Conservation (phyloP, 1,140 invertebrate genomes). For the Neodiprion pinetum region DNA sequence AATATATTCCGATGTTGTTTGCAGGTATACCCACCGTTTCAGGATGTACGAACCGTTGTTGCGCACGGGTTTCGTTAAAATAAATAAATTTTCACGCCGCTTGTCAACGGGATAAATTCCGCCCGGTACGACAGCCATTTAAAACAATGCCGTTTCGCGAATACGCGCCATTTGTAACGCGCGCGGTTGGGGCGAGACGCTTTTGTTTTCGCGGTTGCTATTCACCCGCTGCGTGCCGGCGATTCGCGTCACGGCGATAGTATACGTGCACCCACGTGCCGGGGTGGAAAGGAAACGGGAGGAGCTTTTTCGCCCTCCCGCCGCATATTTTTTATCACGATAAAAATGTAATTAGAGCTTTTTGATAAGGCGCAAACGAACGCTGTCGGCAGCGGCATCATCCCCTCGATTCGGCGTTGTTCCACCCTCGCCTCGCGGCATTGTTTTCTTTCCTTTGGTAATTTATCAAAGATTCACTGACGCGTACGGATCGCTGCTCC, state of each 20-base stretch:
- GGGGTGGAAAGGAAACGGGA: slow-evolving; percentile 31
- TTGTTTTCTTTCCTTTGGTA: background rate
- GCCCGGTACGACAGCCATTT: slow-evolving; percentile 59
- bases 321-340: slow-evolving; percentile 54
- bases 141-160: slow-evolving; percentile 61
- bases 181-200: slow-evolving; percentile 16
- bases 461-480: no score
- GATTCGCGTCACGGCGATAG: background rate
- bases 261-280: slow-evolving; percentile 34
- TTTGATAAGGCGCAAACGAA: slow-evolving; percentile 35
- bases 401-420: no score
- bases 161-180: slow-evolving; percentile 61
- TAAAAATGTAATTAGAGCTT: slow-evolving; percentile 57
- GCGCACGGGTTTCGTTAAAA: slow-evolving; percentile 21
- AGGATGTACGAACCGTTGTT: background rate
- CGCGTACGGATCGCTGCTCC: no score
- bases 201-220: slow-evolving; percentile 57
- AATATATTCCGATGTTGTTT: background rate
- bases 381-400: background rate
- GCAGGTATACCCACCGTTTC: no score
- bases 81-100: slow-evolving; percentile 60
- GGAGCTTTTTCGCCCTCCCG: slow-evolving; percentile 30
- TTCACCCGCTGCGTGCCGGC: slow-evolving; percentile 40
- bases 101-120: slow-evolving; percentile 61
- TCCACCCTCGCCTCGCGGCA: background rate